phyloP scores from a whole-genome alignment of 2,797 vertebrate species.

The Ciconia nigra region DNA sequence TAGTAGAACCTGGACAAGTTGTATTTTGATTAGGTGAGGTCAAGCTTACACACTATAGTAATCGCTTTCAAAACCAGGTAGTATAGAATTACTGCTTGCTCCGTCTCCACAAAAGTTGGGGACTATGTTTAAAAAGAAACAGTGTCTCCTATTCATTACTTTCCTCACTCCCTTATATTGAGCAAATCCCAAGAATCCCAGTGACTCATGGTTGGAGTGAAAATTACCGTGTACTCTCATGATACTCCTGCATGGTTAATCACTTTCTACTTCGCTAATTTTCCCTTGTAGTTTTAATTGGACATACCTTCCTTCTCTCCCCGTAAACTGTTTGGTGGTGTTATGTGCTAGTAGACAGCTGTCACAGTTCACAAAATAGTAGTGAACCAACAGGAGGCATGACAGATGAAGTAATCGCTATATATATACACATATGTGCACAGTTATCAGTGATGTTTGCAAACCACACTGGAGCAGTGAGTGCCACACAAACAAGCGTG shows the following conservation, averaged over 20 bases:
- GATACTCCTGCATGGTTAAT: background rate
- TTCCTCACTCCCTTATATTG: background rate
- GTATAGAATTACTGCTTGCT: background rate
- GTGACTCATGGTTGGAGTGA: background rate
- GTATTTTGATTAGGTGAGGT: background rate
- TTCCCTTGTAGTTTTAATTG: background rate
- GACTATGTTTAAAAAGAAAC: background rate
- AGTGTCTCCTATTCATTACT: background rate
- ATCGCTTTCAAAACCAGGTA: background rate
- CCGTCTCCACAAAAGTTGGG: background rate
- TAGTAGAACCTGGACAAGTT: background rate
- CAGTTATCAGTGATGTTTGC: background rate
- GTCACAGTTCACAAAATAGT: background rate
- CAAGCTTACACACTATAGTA: background rate
- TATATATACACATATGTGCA: background rate
- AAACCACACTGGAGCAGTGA: background rate
- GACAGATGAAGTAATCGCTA: background rate
- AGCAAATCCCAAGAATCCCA: background rate
- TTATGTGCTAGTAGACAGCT: background rate
- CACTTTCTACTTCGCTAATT: background rate
- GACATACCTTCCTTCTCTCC: background rate
- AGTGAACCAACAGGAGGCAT: background rate
- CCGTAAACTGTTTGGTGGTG: background rate
- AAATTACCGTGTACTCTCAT: background rate
- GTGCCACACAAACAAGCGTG: background rate